Evolutionary conservation across 2,797 vertebrate genomes (phyloP).

Genomic region (Syncerus caffer): DNA sequence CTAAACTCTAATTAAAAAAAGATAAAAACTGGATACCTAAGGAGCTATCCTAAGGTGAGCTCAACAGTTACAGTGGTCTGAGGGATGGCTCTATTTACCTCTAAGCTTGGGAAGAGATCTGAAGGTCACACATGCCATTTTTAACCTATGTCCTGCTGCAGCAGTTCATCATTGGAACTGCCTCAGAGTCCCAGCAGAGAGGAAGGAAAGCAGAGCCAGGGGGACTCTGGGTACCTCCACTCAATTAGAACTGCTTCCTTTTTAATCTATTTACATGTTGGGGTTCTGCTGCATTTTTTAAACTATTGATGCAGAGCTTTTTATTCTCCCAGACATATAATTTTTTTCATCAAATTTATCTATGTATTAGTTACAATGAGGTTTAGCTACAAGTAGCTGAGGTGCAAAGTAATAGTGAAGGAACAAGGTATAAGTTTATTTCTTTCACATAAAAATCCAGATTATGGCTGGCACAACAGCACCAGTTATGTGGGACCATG

Average conservation of each 20-base stretch:
- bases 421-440: neutral
- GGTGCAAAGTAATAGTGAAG: neutral
- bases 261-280: neutral
- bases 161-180: neutral
- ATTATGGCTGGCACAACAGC: neutral
- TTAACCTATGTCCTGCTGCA: neutral
- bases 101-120: neutral
- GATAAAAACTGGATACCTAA: neutral
- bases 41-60: neutral
- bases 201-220: neutral
- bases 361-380: neutral
- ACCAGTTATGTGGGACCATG: neutral
- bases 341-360: neutral
- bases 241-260: neutral
- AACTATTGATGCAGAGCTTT: neutral
- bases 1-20: neutral
- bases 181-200: neutral
- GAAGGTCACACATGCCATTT: neutral
- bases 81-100: neutral
- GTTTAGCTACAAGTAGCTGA: neutral
- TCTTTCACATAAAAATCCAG: constrained; percentile 9
- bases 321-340: neutral
- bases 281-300: neutral
- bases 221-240: neutral
- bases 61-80: neutral